A percentile compares a stretch with the other conserved stretches of the same genome.
Evolutionary conservation across 1,140 invertebrate species (phyloP).

Genomic region (Lamellibrachia luymesi): DNA sequence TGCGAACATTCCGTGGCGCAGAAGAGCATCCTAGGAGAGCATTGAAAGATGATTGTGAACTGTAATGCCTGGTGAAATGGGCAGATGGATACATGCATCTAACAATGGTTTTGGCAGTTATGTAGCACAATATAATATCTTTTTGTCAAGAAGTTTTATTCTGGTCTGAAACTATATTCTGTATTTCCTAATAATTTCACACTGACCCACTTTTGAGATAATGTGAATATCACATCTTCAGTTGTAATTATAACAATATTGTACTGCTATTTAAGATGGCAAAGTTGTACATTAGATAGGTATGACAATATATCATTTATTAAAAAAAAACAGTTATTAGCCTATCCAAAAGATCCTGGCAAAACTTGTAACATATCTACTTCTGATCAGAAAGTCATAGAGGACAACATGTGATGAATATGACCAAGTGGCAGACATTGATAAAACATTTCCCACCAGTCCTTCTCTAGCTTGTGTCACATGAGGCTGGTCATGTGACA

Average conservation of each 20-base stretch:
- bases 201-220: not conserved
- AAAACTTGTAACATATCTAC: not conserved
- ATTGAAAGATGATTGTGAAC: not conserved
- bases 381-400: not conserved
- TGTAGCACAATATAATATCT: not conserved
- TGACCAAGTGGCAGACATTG: not conserved
- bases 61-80: not conserved
- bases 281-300: not conserved
- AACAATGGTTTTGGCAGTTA: not conserved
- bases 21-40: conserved; percentile 11
- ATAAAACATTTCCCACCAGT: no score
- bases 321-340: not conserved
- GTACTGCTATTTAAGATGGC: not conserved
- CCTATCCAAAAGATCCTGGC: no score
- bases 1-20: conserved; percentile 34
- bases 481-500: no score
- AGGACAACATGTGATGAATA: not conserved
- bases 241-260: no score
- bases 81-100: not conserved
- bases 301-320: no score
- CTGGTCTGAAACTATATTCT: not conserved
- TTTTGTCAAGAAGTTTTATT: not conserved
- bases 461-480: no score
- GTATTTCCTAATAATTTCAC: not conserved
- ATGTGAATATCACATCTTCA: no score